Conservation (phyloP, 2,888 invertebrate genomes). For the Tipula vernalis region DNA sequence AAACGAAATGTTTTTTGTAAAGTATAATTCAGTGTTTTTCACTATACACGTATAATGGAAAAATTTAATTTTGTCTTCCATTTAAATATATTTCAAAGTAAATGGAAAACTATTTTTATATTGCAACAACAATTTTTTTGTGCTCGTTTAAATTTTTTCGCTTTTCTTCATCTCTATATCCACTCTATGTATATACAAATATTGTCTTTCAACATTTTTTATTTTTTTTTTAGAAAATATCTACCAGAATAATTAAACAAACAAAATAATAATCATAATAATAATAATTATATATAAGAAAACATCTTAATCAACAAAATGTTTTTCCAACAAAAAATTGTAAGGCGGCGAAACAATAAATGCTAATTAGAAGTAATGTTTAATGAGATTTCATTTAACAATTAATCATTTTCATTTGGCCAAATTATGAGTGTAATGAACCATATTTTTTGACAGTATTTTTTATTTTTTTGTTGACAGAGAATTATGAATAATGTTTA, state of each 20-base stretch:
- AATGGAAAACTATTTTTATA: neutral
- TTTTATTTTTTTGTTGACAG: neutral
- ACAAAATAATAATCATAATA: neutral
- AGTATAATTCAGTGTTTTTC: neutral
- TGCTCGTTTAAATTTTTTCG: neutral
- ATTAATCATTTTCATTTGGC: slow-evolving; percentile 4
- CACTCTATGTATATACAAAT: neutral
- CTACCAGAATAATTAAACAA: neutral
- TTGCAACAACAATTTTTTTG: neutral
- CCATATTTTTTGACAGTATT: neutral
- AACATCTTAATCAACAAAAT: neutral
- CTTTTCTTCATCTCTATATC: neutral
- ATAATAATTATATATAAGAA: neutral
- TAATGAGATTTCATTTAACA: neutral
- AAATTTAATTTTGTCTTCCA: neutral
- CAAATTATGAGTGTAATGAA: neutral
- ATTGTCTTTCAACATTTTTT: neutral
- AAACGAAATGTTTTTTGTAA: neutral
- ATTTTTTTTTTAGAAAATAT: neutral
- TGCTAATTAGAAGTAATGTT: neutral
- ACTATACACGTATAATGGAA: neutral
- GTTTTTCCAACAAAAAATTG: neutral
- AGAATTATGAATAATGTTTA: neutral
- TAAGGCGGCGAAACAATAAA: neutral
- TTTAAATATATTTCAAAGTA: neutral